Base-by-base conservation (phyloP, 1,140 invertebrate genomes). In the Trichogramma pretiosum region DNA sequence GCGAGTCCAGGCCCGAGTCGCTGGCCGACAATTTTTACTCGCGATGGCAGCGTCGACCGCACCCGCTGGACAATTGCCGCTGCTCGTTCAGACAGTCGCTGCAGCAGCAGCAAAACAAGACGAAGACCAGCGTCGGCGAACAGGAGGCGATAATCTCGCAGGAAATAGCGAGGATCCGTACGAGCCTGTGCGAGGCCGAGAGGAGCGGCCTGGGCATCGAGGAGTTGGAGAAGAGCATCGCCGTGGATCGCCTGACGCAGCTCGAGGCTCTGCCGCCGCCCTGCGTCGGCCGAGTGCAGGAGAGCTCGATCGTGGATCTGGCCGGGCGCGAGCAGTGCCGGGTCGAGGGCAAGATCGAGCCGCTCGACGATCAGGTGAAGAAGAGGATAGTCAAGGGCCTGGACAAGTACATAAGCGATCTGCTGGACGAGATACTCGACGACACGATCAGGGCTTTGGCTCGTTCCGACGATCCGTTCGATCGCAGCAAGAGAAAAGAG, bases 1-100 rank as follows among this genome's bases (percentile, higher is more conserved):
- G 55, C 1, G 53, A 43, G 14, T 58, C 65, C 1, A 56, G 62
- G 22, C 61, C 62, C 0, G 67, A 68, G 38, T 67, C 67, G 1
- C 50, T 70, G 14, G 61, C 65, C 37, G 68, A 69, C n/a, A 69
- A 71, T 42, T 70, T 72, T 46, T 65, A 68, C 37, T 54, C 61
- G 1, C 60, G 62, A 0, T 71, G 68, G 68, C 58, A 64, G 5
- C 57, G 51, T 13, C 55, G 63, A 13, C 65, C 67, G 1, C 67
- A 70, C 51, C 62, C 67, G 0, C 65, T 65, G 5, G 63, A 60
- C 0, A 67, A 68, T 21, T 72, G 70, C 35, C 56, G 67, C 4
- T 72, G 68, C 22, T 68, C 67, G 2, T 72, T 69, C 38, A 43
- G 67, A 5, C 58, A 63, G 10, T 67, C 64, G 0, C 8, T 3